Conservation (phyloP, 2,888 invertebrate species). For the Chorisops tibialis region DNA sequence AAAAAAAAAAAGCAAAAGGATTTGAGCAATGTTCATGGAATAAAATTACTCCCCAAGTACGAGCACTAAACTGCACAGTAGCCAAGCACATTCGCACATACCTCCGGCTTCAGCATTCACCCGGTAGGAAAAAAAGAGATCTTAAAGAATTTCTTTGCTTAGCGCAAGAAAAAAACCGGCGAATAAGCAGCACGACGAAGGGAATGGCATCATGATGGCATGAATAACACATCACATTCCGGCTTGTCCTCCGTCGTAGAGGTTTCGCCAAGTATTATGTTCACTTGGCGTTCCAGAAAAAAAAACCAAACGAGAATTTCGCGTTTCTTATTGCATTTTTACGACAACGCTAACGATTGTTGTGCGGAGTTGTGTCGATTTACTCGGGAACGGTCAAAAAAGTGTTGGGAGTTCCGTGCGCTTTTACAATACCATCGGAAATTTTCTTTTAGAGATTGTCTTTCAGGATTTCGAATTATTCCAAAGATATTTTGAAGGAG, state of each 20-base stretch:
- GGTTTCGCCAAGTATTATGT: background rate
- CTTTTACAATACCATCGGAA: conserved; percentile 16
- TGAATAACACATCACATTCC: conserved; percentile 26
- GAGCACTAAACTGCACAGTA: too few species aligned
- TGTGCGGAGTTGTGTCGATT: background rate
- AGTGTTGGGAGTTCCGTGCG: conserved; percentile 16
- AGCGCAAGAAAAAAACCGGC: too few species aligned
- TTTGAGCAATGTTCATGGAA: too few species aligned
- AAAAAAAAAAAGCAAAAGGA: too few species aligned
- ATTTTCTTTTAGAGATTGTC: background rate
- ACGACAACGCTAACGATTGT: background rate
- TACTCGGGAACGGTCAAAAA: conserved; percentile 3
- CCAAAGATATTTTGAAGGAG: background rate
- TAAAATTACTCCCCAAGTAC: too few species aligned
- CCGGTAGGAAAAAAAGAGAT: too few species aligned
- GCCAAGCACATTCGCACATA: too few species aligned
- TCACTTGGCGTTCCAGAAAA: background rate
- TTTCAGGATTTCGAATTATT: background rate
- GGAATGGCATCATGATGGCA: conserved; percentile 5
- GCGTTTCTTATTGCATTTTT: background rate
- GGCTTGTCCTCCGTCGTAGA: conserved; percentile 1
- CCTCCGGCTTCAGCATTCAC: too few species aligned
- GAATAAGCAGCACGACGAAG: too few species aligned
- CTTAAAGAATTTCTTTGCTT: too few species aligned
- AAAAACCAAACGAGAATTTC: background rate